phyloP scores from a whole-genome alignment of 2,113 vertebrate species.

The Choloepus hoffmanni region DNA sequence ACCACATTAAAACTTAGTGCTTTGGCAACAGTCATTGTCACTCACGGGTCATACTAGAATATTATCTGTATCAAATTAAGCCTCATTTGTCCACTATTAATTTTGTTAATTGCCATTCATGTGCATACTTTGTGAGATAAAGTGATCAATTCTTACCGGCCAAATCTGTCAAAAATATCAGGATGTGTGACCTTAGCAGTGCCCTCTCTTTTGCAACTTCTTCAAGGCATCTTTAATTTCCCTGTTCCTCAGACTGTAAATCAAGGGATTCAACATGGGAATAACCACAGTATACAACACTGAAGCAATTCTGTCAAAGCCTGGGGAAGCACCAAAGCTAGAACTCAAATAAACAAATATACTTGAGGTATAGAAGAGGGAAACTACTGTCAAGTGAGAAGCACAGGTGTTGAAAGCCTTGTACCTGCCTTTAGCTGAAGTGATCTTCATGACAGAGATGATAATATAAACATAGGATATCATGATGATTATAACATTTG shows the following conservation, averaged over 20 bases:
- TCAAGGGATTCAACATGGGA: too few species aligned
- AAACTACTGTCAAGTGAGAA: constrained; percentile 64
- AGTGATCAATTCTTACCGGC: background rate
- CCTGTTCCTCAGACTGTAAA: too few species aligned
- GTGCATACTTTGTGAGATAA: background rate
- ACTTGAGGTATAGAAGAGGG: constrained; percentile 61
- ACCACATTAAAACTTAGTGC: too few species aligned
- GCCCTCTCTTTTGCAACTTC: background rate
- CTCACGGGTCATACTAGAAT: too few species aligned
- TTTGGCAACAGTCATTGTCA: too few species aligned
- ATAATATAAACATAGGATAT: constrained; percentile 48
- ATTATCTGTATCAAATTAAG: background rate
- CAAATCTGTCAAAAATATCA: too few species aligned
- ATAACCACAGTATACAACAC: too few species aligned
- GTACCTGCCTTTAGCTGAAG: background rate
- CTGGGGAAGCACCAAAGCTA: too few species aligned
- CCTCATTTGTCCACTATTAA: background rate
- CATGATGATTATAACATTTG: background rate
- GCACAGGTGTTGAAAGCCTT: constrained; percentile 73
- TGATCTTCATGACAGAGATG: constrained; percentile 57
- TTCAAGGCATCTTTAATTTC: too few species aligned
- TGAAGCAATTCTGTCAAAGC: too few species aligned
- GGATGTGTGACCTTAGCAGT: too few species aligned
- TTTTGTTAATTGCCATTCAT: background rate
- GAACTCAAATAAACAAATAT: too few species aligned